These are phyloP conservation scores for Gymnoscopelus microlampas DNA, from an alignment of 2,797 vertebrate genomes.

Conservation along the genomic window DNA sequence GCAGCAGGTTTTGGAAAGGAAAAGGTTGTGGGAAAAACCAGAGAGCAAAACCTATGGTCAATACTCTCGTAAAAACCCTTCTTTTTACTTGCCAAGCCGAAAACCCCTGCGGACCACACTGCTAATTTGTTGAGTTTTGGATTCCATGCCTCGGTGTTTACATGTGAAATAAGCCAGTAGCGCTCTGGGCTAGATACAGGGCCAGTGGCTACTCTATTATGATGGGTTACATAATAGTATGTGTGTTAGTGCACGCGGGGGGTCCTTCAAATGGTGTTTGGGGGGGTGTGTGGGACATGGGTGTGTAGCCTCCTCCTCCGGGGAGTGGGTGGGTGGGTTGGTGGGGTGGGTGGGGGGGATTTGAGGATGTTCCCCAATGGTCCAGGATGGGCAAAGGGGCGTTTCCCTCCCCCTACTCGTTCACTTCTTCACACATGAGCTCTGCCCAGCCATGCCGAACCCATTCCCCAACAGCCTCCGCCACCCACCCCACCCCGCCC, in stretches of 20 bases:
- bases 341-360: constrained; percentile 24
- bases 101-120: neutral
- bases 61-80: neutral
- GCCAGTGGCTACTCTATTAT: constrained; percentile 21
- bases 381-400: constrained; percentile 80
- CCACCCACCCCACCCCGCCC: too few relatives aligned
- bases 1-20: neutral
- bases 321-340: neutral
- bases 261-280: constrained; percentile 49
- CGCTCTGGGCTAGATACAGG: neutral
- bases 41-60: constrained; percentile 3
- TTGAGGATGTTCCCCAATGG: constrained; percentile 62
- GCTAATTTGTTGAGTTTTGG: constrained; percentile 17
- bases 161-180: neutral
- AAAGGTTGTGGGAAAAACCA: constrained; percentile 1
- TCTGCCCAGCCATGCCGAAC: constrained; percentile 84
- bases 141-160: constrained; percentile 5
- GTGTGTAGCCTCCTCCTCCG: constrained; percentile 44
- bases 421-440: constrained; percentile 77
- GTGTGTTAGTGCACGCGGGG: constrained; percentile 39
- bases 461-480: constrained; percentile 17
- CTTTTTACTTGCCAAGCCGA: neutral
- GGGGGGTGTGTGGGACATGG: constrained; percentile 47
- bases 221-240: constrained; percentile 7
- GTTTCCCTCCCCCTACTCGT: constrained; percentile 67